Conservation (phyloP, 2,888 invertebrate genomes). For the Melanophora roralis region DNA sequence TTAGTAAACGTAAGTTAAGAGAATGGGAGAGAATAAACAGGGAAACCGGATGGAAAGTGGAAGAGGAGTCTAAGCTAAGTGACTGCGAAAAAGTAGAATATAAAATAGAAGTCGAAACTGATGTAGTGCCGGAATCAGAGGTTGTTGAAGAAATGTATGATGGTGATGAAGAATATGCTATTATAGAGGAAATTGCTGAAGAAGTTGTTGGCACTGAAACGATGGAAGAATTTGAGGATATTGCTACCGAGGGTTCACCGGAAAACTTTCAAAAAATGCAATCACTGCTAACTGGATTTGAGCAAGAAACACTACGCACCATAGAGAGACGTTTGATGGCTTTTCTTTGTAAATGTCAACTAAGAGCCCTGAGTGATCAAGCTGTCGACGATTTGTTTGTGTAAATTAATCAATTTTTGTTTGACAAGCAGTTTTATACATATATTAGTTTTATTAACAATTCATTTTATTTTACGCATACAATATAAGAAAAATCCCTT, state of each 20-base stretch:
- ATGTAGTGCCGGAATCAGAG: background rate
- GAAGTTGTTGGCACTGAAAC: slow-evolving; percentile 49
- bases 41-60: slow-evolving; percentile 34
- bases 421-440: slow-evolving; percentile 3
- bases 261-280: slow-evolving; percentile 65
- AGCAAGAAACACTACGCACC: slow-evolving; percentile 56
- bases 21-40: slow-evolving; percentile 31
- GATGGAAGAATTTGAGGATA: slow-evolving; percentile 4
- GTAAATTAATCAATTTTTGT: slow-evolving; percentile 50
- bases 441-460: slow-evolving; percentile 22
- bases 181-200: slow-evolving; percentile 58
- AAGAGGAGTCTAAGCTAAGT: slow-evolving; percentile 59
- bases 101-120: slow-evolving; percentile 12
- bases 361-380: slow-evolving; percentile 67
- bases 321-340: slow-evolving; percentile 69
- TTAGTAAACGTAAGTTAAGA: slow-evolving; percentile 42
- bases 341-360: slow-evolving; percentile 71
- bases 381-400: slow-evolving; percentile 67
- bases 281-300: slow-evolving; percentile 64
- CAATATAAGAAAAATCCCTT: slow-evolving; percentile 54
- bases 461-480: slow-evolving; percentile 49
- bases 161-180: slow-evolving; percentile 23
- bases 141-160: slow-evolving; percentile 53
- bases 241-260: slow-evolving; percentile 14
- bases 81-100: slow-evolving; percentile 45